Base-by-base conservation (phyloP, 2,113 vertebrate species). In the Cyphomyrus plagiostoma region DNA sequence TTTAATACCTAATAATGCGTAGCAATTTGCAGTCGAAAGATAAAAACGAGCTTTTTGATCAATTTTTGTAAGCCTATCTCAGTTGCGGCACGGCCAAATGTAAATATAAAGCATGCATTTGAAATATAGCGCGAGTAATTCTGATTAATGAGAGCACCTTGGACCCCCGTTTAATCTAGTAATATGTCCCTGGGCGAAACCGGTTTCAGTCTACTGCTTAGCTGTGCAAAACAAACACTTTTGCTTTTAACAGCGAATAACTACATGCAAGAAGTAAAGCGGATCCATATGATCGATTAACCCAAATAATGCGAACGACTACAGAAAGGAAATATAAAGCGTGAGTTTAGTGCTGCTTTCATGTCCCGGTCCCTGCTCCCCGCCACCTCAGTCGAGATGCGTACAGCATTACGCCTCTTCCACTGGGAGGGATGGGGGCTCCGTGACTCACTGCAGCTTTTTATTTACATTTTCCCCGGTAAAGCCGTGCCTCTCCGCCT, bases 31-130 rank as follows among this genome's bases (percentile, higher is more conserved):
- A 89, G 89, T 90, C 66, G 35, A 66, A 80, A 89, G 21, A 58
- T 87, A 91, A 90, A 91, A 58, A 89, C 30, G 88, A 80, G 66
- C 30, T 7, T 46, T 66, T 49, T 86, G 23, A 85, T 85, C 17
- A n/a, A 7, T 26, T 86, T 23, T 50, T 70, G 26, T 48, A 87
- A 74, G 90, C 90, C 90, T 84, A 90, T 90, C 35, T 8, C 45
- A 56, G 70, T 87, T 87, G 62, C 58, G 58, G 49, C 91, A 88
- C 74, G 91, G 48, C 89, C 62, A 42, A 89, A 89, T 86, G 87
- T 88, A 74, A 83, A 89, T 86, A 6, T 89, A 35, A 88, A 85
- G 4, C 48, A 50, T 11, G 21, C 39, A 85, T 85, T 46, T 85
- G 21, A 48, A 7, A 85, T 42, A 48, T 23, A 58, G 26, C 88